These are phyloP conservation scores for Carassius auratus DNA, from an alignment of 2,113 vertebrate species.

Conservation along the genomic window DNA sequence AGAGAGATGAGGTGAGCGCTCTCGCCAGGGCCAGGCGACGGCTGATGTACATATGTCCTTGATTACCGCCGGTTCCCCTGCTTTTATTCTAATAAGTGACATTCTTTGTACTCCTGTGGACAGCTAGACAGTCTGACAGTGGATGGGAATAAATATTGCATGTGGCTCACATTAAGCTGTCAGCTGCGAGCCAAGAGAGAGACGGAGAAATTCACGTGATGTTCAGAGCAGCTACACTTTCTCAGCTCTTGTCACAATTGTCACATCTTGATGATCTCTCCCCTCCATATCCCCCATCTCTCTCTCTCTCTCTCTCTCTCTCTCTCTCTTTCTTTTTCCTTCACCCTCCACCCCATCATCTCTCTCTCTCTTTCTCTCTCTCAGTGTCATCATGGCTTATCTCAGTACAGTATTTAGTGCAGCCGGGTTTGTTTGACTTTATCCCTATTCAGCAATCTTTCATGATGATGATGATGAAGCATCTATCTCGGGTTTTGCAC, in stretches of 20 bases:
- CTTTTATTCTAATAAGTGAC: slow-evolving; percentile 99
- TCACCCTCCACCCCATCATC: not conserved
- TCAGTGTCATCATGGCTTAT: slow-evolving; percentile 79
- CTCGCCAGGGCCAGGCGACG: slow-evolving; percentile 85
- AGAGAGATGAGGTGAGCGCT: slow-evolving; percentile 88
- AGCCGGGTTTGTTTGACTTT: slow-evolving; percentile 69
- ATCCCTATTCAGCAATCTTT: slow-evolving; percentile 76
- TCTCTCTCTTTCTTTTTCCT: not conserved
- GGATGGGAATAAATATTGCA: slow-evolving; percentile 99
- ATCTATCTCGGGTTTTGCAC: no score
- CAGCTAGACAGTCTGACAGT: slow-evolving; percentile 99
- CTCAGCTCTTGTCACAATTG: slow-evolving; percentile 97
- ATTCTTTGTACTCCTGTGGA: slow-evolving; percentile 99
- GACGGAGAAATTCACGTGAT: slow-evolving; percentile 90
- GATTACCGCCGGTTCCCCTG: slow-evolving; percentile 99
- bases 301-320: slow-evolving; percentile 30
- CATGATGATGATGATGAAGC: not conserved
- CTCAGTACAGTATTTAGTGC: slow-evolving; percentile 82
- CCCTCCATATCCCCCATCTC: slow-evolving; percentile 16
- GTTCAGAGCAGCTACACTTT: slow-evolving; percentile 90
- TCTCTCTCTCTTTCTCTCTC: slow-evolving; percentile 2
- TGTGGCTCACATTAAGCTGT: slow-evolving; percentile 99
- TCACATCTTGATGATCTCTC: slow-evolving; percentile 84
- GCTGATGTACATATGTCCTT: slow-evolving; percentile 99
- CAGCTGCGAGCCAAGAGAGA: slow-evolving; percentile 87